phyloP scores from a whole-genome alignment of 1,140 invertebrate genomes.

The Trinorchestia longiramus region DNA sequence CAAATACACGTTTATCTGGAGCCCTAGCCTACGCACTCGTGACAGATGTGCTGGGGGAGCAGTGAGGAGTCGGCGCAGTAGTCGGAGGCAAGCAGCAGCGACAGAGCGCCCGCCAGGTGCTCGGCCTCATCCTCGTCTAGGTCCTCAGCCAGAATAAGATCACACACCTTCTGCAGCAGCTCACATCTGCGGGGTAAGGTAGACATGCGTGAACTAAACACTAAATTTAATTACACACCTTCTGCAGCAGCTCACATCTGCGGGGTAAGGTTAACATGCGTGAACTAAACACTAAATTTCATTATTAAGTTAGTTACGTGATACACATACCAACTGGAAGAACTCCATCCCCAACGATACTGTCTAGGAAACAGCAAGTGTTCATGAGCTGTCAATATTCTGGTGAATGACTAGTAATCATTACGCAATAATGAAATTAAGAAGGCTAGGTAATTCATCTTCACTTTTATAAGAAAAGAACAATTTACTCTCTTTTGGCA shows the following conservation, averaged over 20 bases:
- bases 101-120: conserved; percentile 61
- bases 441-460: too few relatives aligned
- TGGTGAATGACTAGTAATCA: too few relatives aligned
- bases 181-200: conserved; percentile 60
- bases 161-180: conserved; percentile 64
- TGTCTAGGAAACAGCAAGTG: too few relatives aligned
- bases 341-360: too few relatives aligned
- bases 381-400: too few relatives aligned
- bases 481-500: too few relatives aligned
- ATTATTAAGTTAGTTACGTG: conserved; percentile 52
- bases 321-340: too few relatives aligned
- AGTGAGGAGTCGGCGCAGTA: conserved; percentile 58
- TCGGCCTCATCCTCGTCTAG: conserved; percentile 60
- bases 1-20: too few relatives aligned
- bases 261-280: not conserved
- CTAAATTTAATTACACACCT: conserved; percentile 59
- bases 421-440: too few relatives aligned
- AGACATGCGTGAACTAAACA: not conserved
- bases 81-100: conserved; percentile 60
- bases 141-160: conserved; percentile 65
- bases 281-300: not conserved
- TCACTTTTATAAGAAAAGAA: too few relatives aligned
- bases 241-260: conserved; percentile 65
- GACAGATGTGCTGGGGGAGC: conserved; percentile 61
- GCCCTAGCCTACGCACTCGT: conserved; percentile 60